Conservation (phyloP, 2,888 invertebrate species). For the Blastobasis adustella region DNA sequence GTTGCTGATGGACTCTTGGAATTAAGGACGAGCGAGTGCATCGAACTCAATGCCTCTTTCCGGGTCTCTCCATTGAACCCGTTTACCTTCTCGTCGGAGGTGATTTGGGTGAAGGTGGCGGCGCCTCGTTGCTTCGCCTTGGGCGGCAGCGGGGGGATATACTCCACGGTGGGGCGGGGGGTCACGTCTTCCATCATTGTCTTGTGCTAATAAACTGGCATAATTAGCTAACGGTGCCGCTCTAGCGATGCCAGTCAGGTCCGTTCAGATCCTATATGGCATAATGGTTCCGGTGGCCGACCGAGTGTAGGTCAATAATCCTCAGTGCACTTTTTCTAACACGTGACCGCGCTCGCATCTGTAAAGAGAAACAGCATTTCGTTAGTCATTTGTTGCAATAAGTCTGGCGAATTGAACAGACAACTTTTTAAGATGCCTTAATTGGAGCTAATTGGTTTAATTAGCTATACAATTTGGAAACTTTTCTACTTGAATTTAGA, state of each 20-base stretch:
- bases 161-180: conserved; percentile 56
- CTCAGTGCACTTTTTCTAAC: conserved; percentile 40
- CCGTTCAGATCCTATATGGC: conserved; percentile 65
- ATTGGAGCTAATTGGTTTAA: no score
- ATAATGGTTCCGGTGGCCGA: conserved; percentile 67
- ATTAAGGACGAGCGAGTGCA: conserved; percentile 74
- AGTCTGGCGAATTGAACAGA: no score
- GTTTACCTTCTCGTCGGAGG: conserved; percentile 49
- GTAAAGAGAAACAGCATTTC: conserved; percentile 33
- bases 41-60: conserved; percentile 63
- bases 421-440: no score
- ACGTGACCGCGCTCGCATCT: conserved; percentile 47
- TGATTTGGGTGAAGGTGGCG: conserved; percentile 65
- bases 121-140: conserved; percentile 68
- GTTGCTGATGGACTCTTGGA: conserved; percentile 68
- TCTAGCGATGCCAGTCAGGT: conserved; percentile 57
- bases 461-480: no score
- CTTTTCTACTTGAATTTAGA: no score
- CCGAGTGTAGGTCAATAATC: conserved; percentile 61
- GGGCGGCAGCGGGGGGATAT: conserved; percentile 74
- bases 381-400: no score
- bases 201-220: conserved; percentile 55
- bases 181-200: conserved; percentile 72
- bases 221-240: conserved; percentile 60
- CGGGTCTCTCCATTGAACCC: conserved; percentile 44